These are phyloP conservation scores for Ptychoptera contaminata DNA, from an alignment of 2,888 invertebrate species.

Conservation along the genomic window DNA sequence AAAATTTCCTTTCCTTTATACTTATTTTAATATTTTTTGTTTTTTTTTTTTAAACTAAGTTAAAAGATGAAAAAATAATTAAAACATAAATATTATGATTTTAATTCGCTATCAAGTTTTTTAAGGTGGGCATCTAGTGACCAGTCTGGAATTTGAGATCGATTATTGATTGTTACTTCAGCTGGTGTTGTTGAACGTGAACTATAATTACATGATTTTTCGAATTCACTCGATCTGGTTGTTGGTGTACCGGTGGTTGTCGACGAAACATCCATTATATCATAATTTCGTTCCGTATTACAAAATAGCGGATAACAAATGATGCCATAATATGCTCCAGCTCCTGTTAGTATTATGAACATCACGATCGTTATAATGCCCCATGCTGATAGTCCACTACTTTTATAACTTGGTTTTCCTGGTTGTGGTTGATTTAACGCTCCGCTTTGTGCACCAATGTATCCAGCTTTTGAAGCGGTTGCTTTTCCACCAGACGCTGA, in stretches of 20 bases:
- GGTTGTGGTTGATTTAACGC: slow-evolving; percentile 11
- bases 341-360: slow-evolving; percentile 33
- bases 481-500: too few species aligned
- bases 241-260: slow-evolving; percentile 29
- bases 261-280: slow-evolving; percentile 29
- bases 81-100: too few species aligned
- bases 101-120: neutral
- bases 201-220: slow-evolving; percentile 6
- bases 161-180: neutral
- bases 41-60: too few species aligned
- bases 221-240: slow-evolving; percentile 8
- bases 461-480: too few species aligned
- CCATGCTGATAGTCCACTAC: slow-evolving; percentile 43
- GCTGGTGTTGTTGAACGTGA: slow-evolving; percentile 7
- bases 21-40: too few species aligned
- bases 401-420: slow-evolving; percentile 23
- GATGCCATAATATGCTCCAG: slow-evolving; percentile 44
- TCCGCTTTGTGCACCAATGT: neutral
- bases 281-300: slow-evolving; percentile 25
- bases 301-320: slow-evolving; percentile 51
- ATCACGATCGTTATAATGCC: slow-evolving; percentile 42
- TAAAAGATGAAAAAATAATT: too few species aligned
- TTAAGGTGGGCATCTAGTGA: neutral
- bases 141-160: slow-evolving; percentile 4
- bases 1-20: too few species aligned